Percentiles rank a stretch among this genome's conserved stretches.
Evolutionary conservation across 2,113 vertebrate species (phyloP).

Genomic region (Lagopus leucura): DNA sequence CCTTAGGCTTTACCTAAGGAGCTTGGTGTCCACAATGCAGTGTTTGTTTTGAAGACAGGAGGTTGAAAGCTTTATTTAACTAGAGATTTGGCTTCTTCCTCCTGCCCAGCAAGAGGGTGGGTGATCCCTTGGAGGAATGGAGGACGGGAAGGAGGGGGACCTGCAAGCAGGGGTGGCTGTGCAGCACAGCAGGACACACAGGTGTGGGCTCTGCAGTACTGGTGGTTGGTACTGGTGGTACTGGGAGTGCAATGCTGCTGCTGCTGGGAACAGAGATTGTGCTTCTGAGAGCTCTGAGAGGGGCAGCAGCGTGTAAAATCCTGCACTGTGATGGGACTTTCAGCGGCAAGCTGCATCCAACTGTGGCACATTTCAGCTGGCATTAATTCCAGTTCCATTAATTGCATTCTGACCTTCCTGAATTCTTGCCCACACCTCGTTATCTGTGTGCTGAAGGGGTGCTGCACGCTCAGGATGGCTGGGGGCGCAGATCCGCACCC

Average conservation of each 20-base stretch:
- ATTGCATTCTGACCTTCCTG: slow-evolving; percentile 36
- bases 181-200: too few relatives aligned
- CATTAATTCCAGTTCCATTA: slow-evolving; percentile 52
- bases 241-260: background rate
- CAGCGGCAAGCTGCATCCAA: slow-evolving; percentile 24
- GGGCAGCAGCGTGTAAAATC: slow-evolving; percentile 8
- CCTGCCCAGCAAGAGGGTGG: background rate
- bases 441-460: background rate
- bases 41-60: slow-evolving; percentile 70
- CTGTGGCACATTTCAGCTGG: slow-evolving; percentile 29
- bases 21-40: slow-evolving; percentile 61
- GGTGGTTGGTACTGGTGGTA: too few relatives aligned
- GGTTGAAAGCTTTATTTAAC: slow-evolving; percentile 64
- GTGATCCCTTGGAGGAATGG: background rate
- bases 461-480: background rate
- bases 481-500: background rate
- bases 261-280: background rate
- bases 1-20: slow-evolving; percentile 67
- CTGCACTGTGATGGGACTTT: background rate
- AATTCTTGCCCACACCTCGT: slow-evolving; percentile 21
- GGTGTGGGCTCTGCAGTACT: too few relatives aligned
- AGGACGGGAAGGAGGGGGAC: background rate
- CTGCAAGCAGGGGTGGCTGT: too few relatives aligned
- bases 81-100: background rate
- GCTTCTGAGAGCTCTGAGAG: background rate